Percentiles rank a stretch among this genome's conserved stretches.
Evolutionary conservation across 92 coral and sea anemone species (phyloP).

Genomic region (Montipora capitata): DNA sequence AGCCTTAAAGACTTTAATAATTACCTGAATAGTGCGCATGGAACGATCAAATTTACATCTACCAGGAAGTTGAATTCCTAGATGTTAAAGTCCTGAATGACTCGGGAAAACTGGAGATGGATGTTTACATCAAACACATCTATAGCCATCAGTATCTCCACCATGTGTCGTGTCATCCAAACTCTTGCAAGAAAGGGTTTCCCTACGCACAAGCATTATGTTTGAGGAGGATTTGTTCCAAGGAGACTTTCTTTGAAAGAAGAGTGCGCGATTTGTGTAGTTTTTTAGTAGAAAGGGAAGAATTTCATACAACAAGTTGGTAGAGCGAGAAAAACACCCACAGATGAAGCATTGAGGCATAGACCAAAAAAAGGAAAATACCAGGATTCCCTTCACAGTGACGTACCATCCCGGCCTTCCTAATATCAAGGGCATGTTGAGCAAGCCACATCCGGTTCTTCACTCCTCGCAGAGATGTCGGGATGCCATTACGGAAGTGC

Average conservation of each 20-base stretch:
- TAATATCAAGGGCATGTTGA: not conserved
- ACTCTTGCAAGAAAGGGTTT: not conserved
- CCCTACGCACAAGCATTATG: not conserved
- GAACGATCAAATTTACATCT: not conserved
- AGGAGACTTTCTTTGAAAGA: not conserved
- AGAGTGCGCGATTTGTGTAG: not conserved
- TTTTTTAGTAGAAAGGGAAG: not conserved
- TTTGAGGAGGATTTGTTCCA: not conserved
- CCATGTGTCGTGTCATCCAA: too few species aligned
- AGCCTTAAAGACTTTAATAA: not conserved
- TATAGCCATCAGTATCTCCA: too few species aligned
- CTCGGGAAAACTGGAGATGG: too few species aligned
- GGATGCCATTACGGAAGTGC: too few species aligned
- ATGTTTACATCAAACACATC: too few species aligned
- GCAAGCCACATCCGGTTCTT: not conserved
- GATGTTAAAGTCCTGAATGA: too few species aligned
- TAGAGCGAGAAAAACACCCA: not conserved
- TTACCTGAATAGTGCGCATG: not conserved
- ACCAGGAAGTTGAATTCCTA: too few species aligned
- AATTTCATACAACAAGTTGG: not conserved
- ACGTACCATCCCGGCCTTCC: not conserved
- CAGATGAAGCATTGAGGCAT: not conserved
- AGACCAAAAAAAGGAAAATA: not conserved
- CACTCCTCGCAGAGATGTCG: too few species aligned
- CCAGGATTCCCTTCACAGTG: not conserved